phyloP scores from a whole-genome alignment of 2,888 invertebrate species.

The Cryptocephalus moraei region DNA sequence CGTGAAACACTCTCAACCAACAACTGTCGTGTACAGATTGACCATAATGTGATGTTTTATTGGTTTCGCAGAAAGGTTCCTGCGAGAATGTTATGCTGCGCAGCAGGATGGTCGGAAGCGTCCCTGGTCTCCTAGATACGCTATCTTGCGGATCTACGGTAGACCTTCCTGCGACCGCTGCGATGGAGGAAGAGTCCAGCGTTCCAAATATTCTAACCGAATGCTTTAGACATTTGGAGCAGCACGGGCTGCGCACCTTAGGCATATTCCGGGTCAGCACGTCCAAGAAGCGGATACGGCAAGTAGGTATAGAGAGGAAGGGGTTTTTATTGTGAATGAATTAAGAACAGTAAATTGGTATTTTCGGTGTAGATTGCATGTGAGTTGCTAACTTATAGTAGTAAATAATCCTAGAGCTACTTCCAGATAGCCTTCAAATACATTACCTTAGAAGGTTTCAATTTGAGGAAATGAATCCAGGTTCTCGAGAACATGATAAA shows the following conservation, averaged over 20 bases:
- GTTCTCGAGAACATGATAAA: no score
- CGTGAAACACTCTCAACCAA: no score
- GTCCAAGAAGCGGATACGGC: conserved; percentile 83
- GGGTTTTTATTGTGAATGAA: no score
- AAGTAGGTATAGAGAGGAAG: conserved; percentile 44
- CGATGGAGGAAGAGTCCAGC: conserved; percentile 39
- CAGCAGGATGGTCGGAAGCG: conserved; percentile 42
- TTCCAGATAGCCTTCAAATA: no score
- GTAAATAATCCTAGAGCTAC: no score
- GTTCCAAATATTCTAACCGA: conserved; percentile 71
- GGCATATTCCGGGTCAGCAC: conserved; percentile 90
- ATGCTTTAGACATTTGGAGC: conserved; percentile 74
- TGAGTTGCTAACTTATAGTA: no score
- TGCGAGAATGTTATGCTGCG: conserved; percentile 58
- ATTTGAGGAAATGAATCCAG: no score
- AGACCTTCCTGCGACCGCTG: conserved; percentile 37
- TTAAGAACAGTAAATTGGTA: no score
- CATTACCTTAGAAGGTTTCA: no score
- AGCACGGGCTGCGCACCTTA: conserved; percentile 70
- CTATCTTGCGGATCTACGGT: conserved; percentile 37
- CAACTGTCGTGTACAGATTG: no score
- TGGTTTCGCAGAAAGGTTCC: conserved; percentile 58
- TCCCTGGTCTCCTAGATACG: conserved; percentile 37
- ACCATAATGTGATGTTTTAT: no score
- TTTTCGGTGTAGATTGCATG: no score